These are phyloP conservation scores for Ctenodactylus gundi DNA, from an alignment of 2,113 vertebrate species.

Conservation along the genomic window DNA sequence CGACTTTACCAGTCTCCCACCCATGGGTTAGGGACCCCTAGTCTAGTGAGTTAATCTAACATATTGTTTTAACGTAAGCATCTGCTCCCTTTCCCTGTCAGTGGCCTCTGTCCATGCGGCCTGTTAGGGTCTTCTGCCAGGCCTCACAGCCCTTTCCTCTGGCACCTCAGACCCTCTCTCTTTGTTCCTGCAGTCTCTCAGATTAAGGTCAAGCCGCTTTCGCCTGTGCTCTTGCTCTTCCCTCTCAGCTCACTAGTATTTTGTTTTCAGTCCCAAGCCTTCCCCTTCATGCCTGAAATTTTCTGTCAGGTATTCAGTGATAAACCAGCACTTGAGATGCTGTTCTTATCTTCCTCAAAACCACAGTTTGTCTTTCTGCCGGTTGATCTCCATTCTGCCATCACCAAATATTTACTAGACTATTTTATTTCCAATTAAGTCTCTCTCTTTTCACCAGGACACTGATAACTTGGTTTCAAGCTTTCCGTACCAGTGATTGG, in stretches of 20 bases:
- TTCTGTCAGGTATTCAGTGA: background rate
- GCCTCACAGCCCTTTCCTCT: no score
- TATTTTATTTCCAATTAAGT: background rate
- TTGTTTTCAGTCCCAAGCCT: background rate
- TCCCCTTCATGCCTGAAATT: background rate
- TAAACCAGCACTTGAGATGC: background rate
- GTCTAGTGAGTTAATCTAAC: background rate
- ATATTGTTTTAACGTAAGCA: background rate
- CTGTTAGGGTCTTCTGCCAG: background rate
- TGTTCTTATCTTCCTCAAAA: background rate
- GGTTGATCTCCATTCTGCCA: background rate
- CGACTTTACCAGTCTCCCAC: no score
- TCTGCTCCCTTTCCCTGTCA: background rate
- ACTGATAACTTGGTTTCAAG: background rate
- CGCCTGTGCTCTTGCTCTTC: background rate
- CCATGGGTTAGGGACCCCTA: no score
- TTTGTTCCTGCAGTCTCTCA: background rate
- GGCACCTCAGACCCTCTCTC: background rate
- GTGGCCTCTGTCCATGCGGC: rapidly evolving
- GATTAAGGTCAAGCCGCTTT: background rate
- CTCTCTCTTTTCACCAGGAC: background rate
- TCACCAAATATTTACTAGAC: background rate
- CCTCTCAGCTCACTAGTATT: background rate
- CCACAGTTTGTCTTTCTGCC: background rate
- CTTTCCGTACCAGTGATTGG: background rate